These are phyloP conservation scores for Sphinx pinastri DNA, from an alignment of 2,888 invertebrate genomes.

Conservation along the genomic window DNA sequence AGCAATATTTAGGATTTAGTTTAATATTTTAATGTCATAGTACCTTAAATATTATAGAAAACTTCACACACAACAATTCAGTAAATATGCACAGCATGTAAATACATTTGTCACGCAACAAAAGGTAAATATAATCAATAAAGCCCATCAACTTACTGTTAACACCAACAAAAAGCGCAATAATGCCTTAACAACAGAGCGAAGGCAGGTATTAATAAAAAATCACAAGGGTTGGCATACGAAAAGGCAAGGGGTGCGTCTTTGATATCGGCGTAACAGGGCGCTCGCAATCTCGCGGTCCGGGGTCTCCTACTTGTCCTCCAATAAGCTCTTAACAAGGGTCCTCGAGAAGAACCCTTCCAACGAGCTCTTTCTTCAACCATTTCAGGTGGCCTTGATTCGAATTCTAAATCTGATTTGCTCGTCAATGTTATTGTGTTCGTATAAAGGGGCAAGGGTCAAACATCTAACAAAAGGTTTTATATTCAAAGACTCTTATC, in stretches of 20 bases:
- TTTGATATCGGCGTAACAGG: constrained; percentile 64
- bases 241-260: constrained; percentile 78
- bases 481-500: constrained; percentile 70
- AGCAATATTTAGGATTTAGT: too few species aligned
- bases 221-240: constrained; percentile 63
- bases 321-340: constrained; percentile 79
- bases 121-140: constrained; percentile 8
- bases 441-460: constrained; percentile 66
- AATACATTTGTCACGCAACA: background rate
- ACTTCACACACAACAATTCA: too few species aligned
- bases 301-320: constrained; percentile 63
- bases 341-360: constrained; percentile 65
- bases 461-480: constrained; percentile 56
- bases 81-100: too few species aligned
- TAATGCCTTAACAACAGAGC: constrained; percentile 23
- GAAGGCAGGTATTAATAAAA: constrained; percentile 63
- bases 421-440: constrained; percentile 70
- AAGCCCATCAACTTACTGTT: constrained; percentile 14
- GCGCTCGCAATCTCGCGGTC: constrained; percentile 58
- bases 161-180: constrained; percentile 22
- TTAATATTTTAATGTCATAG: too few species aligned
- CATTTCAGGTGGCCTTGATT: constrained; percentile 79
- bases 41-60: too few species aligned
- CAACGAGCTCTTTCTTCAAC: constrained; percentile 71
- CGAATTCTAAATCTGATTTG: constrained; percentile 71